Percentiles rank a stretch among this genome's conserved stretches.
These are phyloP conservation scores for Heliothis subflexa DNA, from an alignment of 1,140 invertebrate species.

Conservation along the genomic window DNA sequence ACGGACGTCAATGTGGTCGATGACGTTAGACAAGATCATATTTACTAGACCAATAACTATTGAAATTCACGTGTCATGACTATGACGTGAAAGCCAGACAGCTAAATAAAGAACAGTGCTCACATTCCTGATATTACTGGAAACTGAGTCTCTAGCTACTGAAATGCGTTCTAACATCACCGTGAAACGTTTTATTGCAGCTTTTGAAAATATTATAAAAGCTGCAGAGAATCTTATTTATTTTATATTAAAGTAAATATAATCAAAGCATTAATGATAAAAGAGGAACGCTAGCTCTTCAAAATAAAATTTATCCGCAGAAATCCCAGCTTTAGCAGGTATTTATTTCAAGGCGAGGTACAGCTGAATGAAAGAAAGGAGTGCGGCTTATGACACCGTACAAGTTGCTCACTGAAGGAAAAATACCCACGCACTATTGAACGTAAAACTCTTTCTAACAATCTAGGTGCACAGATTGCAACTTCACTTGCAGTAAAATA, in stretches of 20 bases:
- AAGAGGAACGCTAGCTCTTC: no score
- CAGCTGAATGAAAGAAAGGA: conserved; percentile 2
- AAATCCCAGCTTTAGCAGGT: not conserved
- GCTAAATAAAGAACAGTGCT: conserved; percentile 33
- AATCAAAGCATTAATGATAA: no score
- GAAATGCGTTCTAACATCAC: not conserved
- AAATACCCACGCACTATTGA: conserved; percentile 25
- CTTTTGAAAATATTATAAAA: not conserved
- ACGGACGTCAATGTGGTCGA: conserved; percentile 66
- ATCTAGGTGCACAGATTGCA: not conserved
- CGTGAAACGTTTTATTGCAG: not conserved
- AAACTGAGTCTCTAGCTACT: conserved; percentile 5
- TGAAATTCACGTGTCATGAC: conserved; percentile 45
- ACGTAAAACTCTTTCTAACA: conserved; percentile 14
- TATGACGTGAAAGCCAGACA: conserved; percentile 45
- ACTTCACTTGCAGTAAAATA: not conserved
- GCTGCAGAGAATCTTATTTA: not conserved
- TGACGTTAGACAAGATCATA: conserved; percentile 66
- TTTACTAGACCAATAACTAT: conserved; percentile 37
- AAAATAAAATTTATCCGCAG: not conserved
- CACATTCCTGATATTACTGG: conserved; percentile 24
- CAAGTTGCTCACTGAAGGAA: conserved; percentile 39
- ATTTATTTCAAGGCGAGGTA: conserved; percentile 2
- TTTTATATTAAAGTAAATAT: no score
- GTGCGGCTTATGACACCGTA: conserved; percentile 35